Evolutionary conservation across 2,797 vertebrate genomes (phyloP), one percentile per base, ranked within the genome.

Genomic region (Hoplostethus mediterraneus): DNA sequence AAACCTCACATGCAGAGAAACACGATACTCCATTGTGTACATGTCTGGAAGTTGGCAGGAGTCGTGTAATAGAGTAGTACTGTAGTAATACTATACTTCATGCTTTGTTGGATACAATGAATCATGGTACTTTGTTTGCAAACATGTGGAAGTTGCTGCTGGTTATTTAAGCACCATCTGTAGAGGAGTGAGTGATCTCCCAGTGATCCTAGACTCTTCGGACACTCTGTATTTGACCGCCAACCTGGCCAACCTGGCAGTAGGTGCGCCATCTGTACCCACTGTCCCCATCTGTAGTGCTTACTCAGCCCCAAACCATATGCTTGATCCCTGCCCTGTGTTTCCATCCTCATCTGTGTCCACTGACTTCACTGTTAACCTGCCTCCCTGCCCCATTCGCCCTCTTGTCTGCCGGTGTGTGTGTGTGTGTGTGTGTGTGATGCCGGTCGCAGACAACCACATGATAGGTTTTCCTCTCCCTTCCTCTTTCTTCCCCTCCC

Each of bases 251-350:
- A 73, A 70, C 71, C 79, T 79, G 74, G 66, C 77, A 73, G 79
- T 77, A 55, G 68, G 17, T 67, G 42, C 31, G 45, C 84, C 86
- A 89, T 89, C 87, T 83, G 85, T 75, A 69, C 65, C 17, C 31
- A 45, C 21, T 70, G 53, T n/a, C 56, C 54, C 75, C 81, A 69
- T 83, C 80, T 89, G 74, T 48, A 69, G 66, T 42, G 64, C 77
- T 82, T 60, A 81, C 61, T 81, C 71, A 83, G 68, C 77, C 61
- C 66, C 57, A 52, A 60, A 63, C 69, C 75, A 79, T 75, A 72
- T 83, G 83, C 51, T 61, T 72, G 53, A 52, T 60, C 77, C 63
- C 33, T 60, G 47, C 54, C 57, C 63, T 49, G 36, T 54, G 25
- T 63, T 21, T 59, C 56, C 21, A 36, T 59, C 51, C 64, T 62